Evolutionary conservation across 2,888 invertebrate species (phyloP), one percentile per base, ranked within the genome.

Genomic region (Plebejus anna): DNA sequence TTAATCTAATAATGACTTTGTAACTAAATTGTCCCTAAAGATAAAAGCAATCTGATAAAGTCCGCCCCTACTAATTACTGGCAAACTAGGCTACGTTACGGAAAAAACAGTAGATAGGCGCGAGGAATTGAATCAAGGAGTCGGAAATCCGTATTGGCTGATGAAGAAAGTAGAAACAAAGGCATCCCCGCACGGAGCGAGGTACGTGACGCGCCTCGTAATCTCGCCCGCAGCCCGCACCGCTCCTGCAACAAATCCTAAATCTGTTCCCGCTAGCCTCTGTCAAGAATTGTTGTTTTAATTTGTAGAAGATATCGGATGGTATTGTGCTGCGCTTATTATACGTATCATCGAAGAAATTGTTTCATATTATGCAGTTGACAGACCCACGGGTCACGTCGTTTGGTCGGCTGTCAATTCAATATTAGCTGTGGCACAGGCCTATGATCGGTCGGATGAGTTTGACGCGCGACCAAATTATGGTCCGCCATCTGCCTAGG

Each of bases 141-240:
- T 73, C 73, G 73, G 73, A 73, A 73, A 73, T 73, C 55, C 73
- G 73, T 73, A 73, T 73, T 73, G 73, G 73, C 76, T 79, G 79
- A 79, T 79, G 71, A 79, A 78, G 78, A 77, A 79, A 79, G 75
- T 78, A 78, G 78, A 77, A 79, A 79, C 80, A 78, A 79, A 78
- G 77, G 76, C 79, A 78, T 78, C 75, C 76, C 76, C 28, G 47
- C 55, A 55, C 16, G 42, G 72, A 73, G 73, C 73, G 28, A 28
- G 32, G 28, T 51, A 73, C 73, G 73, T 73, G 73, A 73, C 32
- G 16, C 32, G 73, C 51, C 28, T 73, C 13, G 16, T 16, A 73
- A 73, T 51, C 51, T 72, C 73, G 13, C 16, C 55, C 55, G 55
- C 55, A 16, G 13, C 16, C 55, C 55, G 55, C 55, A 16, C 55